phyloP scores from a whole-genome alignment of 1,140 invertebrate genomes.

The Drosophila novamexicana region DNA sequence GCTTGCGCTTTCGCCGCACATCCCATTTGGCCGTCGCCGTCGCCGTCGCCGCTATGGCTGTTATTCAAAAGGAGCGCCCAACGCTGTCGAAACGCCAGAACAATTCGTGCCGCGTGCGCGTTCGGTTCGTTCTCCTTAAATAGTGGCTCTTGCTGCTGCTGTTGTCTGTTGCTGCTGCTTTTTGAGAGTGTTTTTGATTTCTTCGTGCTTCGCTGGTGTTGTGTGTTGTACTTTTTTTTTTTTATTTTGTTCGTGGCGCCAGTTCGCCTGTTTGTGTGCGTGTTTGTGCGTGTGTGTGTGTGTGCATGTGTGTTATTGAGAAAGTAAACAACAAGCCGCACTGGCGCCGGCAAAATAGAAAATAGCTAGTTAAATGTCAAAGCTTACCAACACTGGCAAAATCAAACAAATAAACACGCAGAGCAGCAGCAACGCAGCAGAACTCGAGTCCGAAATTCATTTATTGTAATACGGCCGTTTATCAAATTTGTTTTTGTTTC shows the following conservation, averaged over 20 bases:
- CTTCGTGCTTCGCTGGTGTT: constrained; percentile 7
- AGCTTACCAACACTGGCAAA: background rate
- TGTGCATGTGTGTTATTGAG: constrained; percentile 43
- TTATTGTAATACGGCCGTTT: constrained; percentile 24
- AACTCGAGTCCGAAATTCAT: constrained; percentile 18
- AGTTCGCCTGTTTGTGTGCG: constrained; percentile 13
- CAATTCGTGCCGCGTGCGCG: constrained; percentile 77
- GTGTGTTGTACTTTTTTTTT: background rate
- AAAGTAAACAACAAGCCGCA: constrained; percentile 75
- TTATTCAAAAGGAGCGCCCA: constrained; percentile 60
- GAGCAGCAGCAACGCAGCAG: constrained; percentile 10
- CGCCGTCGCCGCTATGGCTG: constrained; percentile 13
- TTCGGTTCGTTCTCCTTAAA: constrained; percentile 65
- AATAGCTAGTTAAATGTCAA: constrained; percentile 7
- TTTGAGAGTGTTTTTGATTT: constrained; percentile 18
- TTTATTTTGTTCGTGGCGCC: constrained; percentile 27
- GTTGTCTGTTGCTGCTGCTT: constrained; percentile 13
- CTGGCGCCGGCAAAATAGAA: constrained; percentile 28
- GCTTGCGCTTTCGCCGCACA: constrained; percentile 41
- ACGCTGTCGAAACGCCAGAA: constrained; percentile 58
- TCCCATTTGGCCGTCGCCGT: constrained; percentile 19
- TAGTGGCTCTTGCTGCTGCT: constrained; percentile 13
- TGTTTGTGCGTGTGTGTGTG: constrained; percentile 15
- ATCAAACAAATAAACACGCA: constrained; percentile 1
- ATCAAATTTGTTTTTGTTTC: constrained; percentile 18